Evolutionary conservation across 2,888 invertebrate genomes (phyloP).

Genomic region (Aleiodes testaceus): DNA sequence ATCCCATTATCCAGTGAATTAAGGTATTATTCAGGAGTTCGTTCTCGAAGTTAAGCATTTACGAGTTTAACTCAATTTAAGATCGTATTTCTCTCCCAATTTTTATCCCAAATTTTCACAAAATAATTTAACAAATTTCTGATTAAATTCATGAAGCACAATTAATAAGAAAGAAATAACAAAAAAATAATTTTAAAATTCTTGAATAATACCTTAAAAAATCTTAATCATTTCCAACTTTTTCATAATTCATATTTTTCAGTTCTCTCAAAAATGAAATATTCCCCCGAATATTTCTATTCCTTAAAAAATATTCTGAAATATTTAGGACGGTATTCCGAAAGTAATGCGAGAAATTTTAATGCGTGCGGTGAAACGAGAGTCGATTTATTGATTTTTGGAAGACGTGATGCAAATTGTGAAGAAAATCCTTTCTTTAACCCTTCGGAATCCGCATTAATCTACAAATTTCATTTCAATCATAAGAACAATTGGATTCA

Average conservation of each 20-base stretch:
- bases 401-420: slow-evolving; percentile 53
- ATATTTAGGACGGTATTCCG: slow-evolving; percentile 5
- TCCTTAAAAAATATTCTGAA: neutral
- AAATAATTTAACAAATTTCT: no score
- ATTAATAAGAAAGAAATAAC: no score
- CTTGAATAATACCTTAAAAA: no score
- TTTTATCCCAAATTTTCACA: neutral
- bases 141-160: no score
- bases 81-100: neutral
- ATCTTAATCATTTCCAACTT: no score
- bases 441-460: no score
- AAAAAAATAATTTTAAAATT: no score
- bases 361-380: slow-evolving; percentile 47
- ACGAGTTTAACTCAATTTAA: slow-evolving; percentile 31
- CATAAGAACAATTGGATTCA: no score
- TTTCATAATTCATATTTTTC: slow-evolving; percentile 16
- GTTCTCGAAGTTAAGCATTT: no score
- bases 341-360: slow-evolving; percentile 32
- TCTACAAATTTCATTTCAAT: no score
- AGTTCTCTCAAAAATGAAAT: no score
- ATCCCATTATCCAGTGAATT: slow-evolving; percentile 27
- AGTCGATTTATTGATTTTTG: slow-evolving; percentile 43
- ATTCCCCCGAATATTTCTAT: neutral
- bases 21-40: slow-evolving; percentile 19
- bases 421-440: neutral